phyloP scores from a whole-genome alignment of 2,888 invertebrate species.

The Thelaira solivaga region DNA sequence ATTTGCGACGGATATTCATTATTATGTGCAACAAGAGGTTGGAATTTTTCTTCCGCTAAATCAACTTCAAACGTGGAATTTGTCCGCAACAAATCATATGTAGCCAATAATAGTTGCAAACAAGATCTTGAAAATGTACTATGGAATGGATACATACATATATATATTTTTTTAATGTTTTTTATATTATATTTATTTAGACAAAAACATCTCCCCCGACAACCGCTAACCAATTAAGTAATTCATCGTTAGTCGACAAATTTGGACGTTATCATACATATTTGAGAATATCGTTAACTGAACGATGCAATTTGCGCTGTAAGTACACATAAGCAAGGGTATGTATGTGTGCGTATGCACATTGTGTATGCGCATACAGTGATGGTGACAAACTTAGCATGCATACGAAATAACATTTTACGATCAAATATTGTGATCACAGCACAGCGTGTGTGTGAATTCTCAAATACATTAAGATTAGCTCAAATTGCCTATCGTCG shows the following conservation, averaged over 20 bases:
- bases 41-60: constrained; percentile 25
- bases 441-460: no score
- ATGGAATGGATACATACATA: neutral
- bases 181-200: constrained; percentile 16
- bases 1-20: constrained; percentile 31
- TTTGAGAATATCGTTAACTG: constrained; percentile 95
- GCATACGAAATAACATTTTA: no score
- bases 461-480: no score
- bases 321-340: no score
- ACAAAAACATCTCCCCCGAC: constrained; percentile 7
- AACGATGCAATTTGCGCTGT: constrained; percentile 98
- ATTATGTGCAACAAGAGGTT: constrained; percentile 13
- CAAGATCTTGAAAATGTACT: constrained; percentile 41
- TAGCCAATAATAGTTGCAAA: neutral
- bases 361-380: neutral
- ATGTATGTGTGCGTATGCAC: neutral
- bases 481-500: no score
- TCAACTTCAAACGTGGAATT: constrained; percentile 20
- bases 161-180: neutral
- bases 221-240: constrained; percentile 17
- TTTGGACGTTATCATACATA: constrained; percentile 95
- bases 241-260: constrained; percentile 83
- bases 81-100: constrained; percentile 8
- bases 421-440: no score
- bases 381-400: neutral